Conservation (phyloP, 2,888 invertebrate genomes). For the Drosophila mulleri region DNA sequence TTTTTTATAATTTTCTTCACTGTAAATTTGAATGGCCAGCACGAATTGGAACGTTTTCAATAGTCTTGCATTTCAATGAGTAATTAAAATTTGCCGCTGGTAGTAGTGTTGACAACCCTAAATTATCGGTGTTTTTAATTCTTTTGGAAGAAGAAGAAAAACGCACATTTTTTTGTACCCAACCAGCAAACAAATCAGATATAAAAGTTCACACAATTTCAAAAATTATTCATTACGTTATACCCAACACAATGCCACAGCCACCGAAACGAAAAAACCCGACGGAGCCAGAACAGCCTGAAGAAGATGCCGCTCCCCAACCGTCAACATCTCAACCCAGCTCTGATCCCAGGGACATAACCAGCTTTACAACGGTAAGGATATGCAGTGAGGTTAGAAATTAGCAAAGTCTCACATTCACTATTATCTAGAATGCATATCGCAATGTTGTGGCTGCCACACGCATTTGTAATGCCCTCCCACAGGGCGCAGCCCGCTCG, state of each 20-base stretch:
- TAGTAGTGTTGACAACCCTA: slow-evolving; percentile 62
- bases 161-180: slow-evolving; percentile 68
- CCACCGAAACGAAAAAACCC: slow-evolving; percentile 45
- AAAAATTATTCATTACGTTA: neutral
- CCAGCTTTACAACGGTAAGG: slow-evolving; percentile 80
- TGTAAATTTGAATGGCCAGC: slow-evolving; percentile 31
- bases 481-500: slow-evolving; percentile 89
- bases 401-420: neutral
- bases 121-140: slow-evolving; percentile 64
- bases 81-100: slow-evolving; percentile 44
- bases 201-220: slow-evolving; percentile 1
- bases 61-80: slow-evolving; percentile 33
- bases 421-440: slow-evolving; percentile 86
- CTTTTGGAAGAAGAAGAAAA: slow-evolving; percentile 62
- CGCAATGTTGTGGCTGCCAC: slow-evolving; percentile 89
- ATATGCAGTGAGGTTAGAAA: neutral
- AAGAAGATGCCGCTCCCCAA: slow-evolving; percentile 3
- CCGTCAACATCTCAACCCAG: slow-evolving; percentile 39
- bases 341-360: slow-evolving; percentile 36
- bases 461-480: slow-evolving; percentile 90
- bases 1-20: slow-evolving; percentile 27
- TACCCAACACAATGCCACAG: slow-evolving; percentile 46
- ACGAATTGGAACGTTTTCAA: slow-evolving; percentile 34
- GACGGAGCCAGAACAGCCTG: slow-evolving; percentile 16
- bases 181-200: slow-evolving; percentile 6